Conservation (phyloP, 2,888 invertebrate genomes). For the Drosophila meridiana region DNA sequence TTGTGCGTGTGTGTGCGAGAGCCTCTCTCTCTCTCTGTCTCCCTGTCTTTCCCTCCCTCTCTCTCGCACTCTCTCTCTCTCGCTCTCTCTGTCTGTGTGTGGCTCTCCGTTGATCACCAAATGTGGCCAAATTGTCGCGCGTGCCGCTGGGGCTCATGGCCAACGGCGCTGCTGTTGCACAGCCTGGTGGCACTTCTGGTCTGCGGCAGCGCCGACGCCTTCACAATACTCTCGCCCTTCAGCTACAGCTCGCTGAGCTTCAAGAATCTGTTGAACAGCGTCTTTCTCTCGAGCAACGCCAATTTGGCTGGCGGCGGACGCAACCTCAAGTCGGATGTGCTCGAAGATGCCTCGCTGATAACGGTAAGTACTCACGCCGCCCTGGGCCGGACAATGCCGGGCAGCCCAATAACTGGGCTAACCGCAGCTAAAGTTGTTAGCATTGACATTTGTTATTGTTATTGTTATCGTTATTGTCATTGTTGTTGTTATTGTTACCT, state of each 20-base stretch:
- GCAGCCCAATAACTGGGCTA: slow-evolving; percentile 17
- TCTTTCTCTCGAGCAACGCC: slow-evolving; percentile 82
- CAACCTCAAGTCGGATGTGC: slow-evolving; percentile 83
- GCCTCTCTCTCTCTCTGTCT: slow-evolving; percentile 7
- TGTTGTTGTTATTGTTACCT: slow-evolving; percentile 24
- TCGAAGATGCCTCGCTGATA: slow-evolving; percentile 84
- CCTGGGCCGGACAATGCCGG: not conserved
- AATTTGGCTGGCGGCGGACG: slow-evolving; percentile 83
- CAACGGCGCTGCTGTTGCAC: slow-evolving; percentile 69
- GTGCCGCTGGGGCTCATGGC: slow-evolving; percentile 58
- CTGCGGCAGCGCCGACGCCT: slow-evolving; percentile 75
- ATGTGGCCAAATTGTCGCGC: slow-evolving; percentile 48
- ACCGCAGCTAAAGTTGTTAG: slow-evolving; percentile 36
- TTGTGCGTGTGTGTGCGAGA: slow-evolving; percentile 28
- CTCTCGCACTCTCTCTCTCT: slow-evolving; percentile 5
- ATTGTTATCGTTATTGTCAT: slow-evolving; percentile 8
- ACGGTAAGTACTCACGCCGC: slow-evolving; percentile 75
- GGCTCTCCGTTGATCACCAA: slow-evolving; percentile 4
- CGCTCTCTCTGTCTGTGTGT: not conserved
- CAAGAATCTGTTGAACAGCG: slow-evolving; percentile 83
- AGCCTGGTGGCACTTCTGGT: slow-evolving; percentile 68
- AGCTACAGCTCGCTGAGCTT: slow-evolving; percentile 83
- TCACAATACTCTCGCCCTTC: slow-evolving; percentile 83
- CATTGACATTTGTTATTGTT: slow-evolving; percentile 59
- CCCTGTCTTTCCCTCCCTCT: slow-evolving; percentile 7